Conservation (phyloP, 1,140 invertebrate genomes). For the Pygmarrhopalites habei region DNA sequence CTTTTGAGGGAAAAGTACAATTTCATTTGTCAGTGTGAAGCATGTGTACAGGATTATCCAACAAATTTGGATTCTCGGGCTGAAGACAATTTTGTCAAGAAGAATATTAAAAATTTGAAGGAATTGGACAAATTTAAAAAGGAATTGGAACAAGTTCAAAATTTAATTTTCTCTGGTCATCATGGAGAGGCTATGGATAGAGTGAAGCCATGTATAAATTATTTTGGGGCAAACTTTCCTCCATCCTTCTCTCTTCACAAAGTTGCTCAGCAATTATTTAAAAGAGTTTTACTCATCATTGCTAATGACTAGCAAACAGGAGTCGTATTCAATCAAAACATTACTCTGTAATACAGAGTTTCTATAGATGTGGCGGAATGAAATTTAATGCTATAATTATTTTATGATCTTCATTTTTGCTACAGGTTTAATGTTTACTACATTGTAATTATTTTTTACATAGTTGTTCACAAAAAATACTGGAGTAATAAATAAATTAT, state of each 20-base stretch:
- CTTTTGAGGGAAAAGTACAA: constrained; percentile 21
- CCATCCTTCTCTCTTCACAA: constrained; percentile 5
- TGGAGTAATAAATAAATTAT: no score
- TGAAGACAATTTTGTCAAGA: background rate
- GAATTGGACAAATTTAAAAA: constrained; percentile 3
- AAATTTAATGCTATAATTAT: no score
- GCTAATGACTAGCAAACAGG: background rate
- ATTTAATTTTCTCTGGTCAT: constrained; percentile 1
- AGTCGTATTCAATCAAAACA: background rate
- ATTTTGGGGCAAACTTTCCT: constrained; percentile 16
- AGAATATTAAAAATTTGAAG: background rate
- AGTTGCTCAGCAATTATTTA: constrained; percentile 24
- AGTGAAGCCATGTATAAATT: constrained; percentile 5
- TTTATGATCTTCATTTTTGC: no score
- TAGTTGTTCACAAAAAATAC: no score
- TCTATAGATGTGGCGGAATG: no score
- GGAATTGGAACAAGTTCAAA: constrained; percentile 9
- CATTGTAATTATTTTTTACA: no score
- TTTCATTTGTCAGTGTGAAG: constrained; percentile 20
- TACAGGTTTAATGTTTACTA: no score
- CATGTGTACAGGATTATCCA: constrained; percentile 16
- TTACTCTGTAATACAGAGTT: background rate
- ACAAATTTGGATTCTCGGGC: constrained; percentile 1
- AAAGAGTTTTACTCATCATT: constrained; percentile 19
- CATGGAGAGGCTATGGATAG: background rate